Conservation (phyloP, 2,113 vertebrate genomes). For the Oncorhynchus nerka region DNA sequence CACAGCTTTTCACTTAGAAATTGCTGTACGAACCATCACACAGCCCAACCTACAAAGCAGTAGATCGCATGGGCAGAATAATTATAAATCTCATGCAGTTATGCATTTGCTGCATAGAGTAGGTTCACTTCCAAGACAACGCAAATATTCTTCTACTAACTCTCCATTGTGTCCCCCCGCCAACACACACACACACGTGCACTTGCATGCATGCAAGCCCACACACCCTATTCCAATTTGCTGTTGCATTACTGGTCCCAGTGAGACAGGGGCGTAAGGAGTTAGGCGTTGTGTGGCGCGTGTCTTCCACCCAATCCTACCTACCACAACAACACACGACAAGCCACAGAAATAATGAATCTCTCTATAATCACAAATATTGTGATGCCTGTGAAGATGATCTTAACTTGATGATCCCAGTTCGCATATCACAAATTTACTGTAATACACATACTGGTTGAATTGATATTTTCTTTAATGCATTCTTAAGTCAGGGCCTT, state of each 20-base stretch:
- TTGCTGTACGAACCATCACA: too few species aligned
- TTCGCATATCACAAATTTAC: neutral
- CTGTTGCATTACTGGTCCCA: neutral
- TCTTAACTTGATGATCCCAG: neutral
- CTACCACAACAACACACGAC: neutral
- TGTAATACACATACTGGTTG: neutral
- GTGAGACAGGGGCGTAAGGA: neutral
- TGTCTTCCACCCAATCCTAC: neutral
- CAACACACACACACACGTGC: neutral
- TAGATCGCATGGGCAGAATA: neutral
- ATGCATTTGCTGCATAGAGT: neutral
- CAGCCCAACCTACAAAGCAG: too few species aligned
- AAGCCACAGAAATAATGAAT: neutral
- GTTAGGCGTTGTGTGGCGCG: neutral
- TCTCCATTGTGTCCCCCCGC: neutral
- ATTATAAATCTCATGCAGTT: neutral
- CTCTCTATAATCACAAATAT: neutral
- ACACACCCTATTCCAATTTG: constrained; percentile 1
- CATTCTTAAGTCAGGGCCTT: neutral
- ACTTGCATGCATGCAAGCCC: neutral
- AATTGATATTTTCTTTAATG: neutral
- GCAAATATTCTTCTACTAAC: neutral
- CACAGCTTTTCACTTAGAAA: too few species aligned
- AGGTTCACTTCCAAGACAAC: neutral
- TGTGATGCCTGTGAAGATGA: neutral